These are phyloP conservation scores for Lepisosteus osseus DNA, from an alignment of 2,113 vertebrate genomes.

Conservation along the genomic window DNA sequence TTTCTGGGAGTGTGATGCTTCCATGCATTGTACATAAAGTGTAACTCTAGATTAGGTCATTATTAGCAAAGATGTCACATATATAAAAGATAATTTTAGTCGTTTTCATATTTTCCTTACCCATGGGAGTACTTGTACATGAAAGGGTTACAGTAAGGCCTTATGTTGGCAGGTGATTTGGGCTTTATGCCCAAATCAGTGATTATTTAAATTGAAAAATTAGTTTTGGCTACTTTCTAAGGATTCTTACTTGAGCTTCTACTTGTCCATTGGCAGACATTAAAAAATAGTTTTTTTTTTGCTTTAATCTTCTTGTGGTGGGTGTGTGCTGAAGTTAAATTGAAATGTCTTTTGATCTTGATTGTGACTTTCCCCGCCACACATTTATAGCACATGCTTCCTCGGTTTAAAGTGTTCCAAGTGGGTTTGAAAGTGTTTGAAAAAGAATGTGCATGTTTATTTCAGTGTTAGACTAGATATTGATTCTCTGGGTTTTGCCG, in stretches of 20 bases:
- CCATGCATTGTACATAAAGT: too few relatives aligned
- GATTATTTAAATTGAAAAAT: constrained; percentile 5
- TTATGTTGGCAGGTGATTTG: background rate
- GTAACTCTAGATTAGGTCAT: too few relatives aligned
- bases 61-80: too few relatives aligned
- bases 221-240: background rate
- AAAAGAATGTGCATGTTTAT: background rate
- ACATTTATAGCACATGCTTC: background rate
- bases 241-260: constrained; percentile 6
- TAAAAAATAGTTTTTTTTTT: constrained; percentile 11
- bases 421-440: background rate
- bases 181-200: background rate
- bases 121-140: background rate
- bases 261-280: constrained; percentile 4
- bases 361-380: background rate
- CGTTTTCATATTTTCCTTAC: too few relatives aligned
- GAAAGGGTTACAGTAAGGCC: background rate
- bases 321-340: constrained; percentile 20
- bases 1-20: too few relatives aligned
- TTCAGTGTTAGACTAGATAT: too few relatives aligned
- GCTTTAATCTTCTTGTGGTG: constrained; percentile 27
- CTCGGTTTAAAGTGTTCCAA: background rate
- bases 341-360: constrained; percentile 18
- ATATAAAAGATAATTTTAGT: too few relatives aligned
- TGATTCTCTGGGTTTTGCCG: too few relatives aligned